phyloP scores from a whole-genome alignment of 2,797 vertebrate genomes.

The Xenopus petersii region DNA sequence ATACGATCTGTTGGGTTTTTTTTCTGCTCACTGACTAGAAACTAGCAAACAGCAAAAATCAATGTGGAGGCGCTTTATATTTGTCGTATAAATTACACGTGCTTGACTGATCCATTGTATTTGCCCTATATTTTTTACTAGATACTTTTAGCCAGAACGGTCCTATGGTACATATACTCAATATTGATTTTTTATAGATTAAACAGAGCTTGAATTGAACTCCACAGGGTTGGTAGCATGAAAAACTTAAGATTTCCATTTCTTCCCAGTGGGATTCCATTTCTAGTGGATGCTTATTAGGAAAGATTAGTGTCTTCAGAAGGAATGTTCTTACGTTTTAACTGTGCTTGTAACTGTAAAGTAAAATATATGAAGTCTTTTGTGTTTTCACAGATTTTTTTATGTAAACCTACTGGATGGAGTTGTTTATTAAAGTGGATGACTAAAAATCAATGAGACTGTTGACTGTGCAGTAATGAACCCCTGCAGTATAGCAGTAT shows the following conservation, averaged over 20 bases:
- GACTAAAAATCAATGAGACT: slow-evolving; percentile 39
- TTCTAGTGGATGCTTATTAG: slow-evolving; percentile 49
- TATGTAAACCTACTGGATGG: slow-evolving; percentile 19
- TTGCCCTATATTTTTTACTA: slow-evolving; percentile 81
- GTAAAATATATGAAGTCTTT: slow-evolving; percentile 36
- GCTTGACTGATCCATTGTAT: slow-evolving; percentile 85
- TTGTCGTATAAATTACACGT: slow-evolving; percentile 85
- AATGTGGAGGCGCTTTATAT: slow-evolving; percentile 81
- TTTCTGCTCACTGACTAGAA: slow-evolving; percentile 80
- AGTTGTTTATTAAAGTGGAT: slow-evolving; percentile 15
- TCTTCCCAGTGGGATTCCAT: slow-evolving; percentile 51
- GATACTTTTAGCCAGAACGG: slow-evolving; percentile 80
- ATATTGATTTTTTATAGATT: slow-evolving; percentile 91
- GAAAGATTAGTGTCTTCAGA: slow-evolving; percentile 48
- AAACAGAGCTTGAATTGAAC: slow-evolving; percentile 70
- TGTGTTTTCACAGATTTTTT: slow-evolving; percentile 39
- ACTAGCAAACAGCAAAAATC: slow-evolving; percentile 88
- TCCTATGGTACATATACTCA: slow-evolving; percentile 80
- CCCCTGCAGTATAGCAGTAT: slow-evolving; percentile 26
- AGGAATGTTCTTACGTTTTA: slow-evolving; percentile 48
- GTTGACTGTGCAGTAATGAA: slow-evolving; percentile 34
- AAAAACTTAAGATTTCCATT: slow-evolving; percentile 57
- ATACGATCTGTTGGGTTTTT: slow-evolving; percentile 74
- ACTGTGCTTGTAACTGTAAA: slow-evolving; percentile 38
- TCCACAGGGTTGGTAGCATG: slow-evolving; percentile 51